Evolutionary conservation across 1,140 invertebrate genomes (phyloP).

Genomic region (Tetraneura akinire): DNA sequence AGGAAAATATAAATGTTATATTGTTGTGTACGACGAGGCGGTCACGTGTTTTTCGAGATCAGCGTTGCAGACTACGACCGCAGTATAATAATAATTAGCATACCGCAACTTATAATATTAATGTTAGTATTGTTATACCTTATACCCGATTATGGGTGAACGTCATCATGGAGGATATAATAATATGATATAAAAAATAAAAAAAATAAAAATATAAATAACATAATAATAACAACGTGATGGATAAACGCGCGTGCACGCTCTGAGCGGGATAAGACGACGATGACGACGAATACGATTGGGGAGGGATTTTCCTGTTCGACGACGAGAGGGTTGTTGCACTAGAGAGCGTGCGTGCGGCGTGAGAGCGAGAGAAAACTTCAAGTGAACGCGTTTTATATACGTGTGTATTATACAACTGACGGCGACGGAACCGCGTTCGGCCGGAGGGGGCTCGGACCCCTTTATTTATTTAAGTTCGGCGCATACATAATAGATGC

Average conservation of each 20-base stretch:
- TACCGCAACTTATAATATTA: constrained; percentile 2
- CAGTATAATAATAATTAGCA: background rate
- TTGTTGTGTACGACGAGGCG: constrained; percentile 4
- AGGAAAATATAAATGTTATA: too few relatives aligned
- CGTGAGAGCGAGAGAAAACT: background rate
- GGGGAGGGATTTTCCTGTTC: too few relatives aligned
- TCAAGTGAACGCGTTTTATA: constrained; percentile 15
- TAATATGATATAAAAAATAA: background rate
- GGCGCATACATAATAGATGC: constrained; percentile 44
- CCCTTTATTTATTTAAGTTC: constrained; percentile 50
- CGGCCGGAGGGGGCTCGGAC: constrained; percentile 48
- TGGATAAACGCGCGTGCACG: background rate
- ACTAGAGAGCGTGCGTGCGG: background rate
- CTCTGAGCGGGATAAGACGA: too few relatives aligned
- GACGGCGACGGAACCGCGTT: constrained; percentile 15
- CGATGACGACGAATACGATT: too few relatives aligned
- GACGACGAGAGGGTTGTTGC: background rate
- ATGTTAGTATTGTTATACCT: background rate
- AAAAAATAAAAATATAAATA: constrained; percentile 13
- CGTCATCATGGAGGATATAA: background rate
- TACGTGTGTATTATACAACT: too few relatives aligned
- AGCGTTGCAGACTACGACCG: too few relatives aligned
- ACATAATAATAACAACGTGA: too few relatives aligned
- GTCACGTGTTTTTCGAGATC: constrained; percentile 21
- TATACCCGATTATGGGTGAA: background rate